Evolutionary conservation across 2,888 invertebrate genomes (phyloP).

Genomic region (Drosophila differens): DNA sequence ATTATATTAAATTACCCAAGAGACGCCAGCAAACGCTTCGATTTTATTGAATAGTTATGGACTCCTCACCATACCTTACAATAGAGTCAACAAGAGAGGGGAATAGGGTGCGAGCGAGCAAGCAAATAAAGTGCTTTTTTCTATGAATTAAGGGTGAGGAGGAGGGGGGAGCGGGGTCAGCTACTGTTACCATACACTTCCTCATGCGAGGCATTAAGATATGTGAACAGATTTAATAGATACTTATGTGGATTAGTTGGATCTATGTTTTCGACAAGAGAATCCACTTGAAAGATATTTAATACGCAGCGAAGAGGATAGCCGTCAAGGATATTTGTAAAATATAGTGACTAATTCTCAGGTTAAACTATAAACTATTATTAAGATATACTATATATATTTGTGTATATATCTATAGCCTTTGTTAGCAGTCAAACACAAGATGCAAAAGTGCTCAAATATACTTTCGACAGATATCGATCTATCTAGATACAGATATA

Average conservation of each 20-base stretch:
- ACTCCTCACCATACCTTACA: conserved; percentile 29
- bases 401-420: neutral
- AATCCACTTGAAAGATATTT: conserved; percentile 1
- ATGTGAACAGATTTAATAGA: conserved; percentile 27
- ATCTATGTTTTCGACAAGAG: conserved; percentile 4
- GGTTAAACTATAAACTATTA: neutral
- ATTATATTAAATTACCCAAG: conserved; percentile 79
- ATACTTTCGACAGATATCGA: neutral
- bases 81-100: neutral
- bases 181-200: conserved; percentile 15
- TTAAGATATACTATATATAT: neutral
- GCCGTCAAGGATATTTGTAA: neutral
- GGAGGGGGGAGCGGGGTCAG: neutral
- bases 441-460: neutral
- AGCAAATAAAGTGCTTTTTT: conserved; percentile 28
- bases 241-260: conserved; percentile 16
- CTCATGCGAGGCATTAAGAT: conserved; percentile 2
- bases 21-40: conserved; percentile 68
- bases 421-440: neutral
- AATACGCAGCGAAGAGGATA: neutral
- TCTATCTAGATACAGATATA: neutral
- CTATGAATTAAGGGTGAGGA: neutral
- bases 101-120: neutral
- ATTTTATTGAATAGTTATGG: conserved; percentile 70
- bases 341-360: neutral